Percentiles rank a stretch among this genome's conserved stretches.
Conservation (phyloP, 2,113 vertebrate genomes). For the Corythoichthys intestinalis region DNA sequence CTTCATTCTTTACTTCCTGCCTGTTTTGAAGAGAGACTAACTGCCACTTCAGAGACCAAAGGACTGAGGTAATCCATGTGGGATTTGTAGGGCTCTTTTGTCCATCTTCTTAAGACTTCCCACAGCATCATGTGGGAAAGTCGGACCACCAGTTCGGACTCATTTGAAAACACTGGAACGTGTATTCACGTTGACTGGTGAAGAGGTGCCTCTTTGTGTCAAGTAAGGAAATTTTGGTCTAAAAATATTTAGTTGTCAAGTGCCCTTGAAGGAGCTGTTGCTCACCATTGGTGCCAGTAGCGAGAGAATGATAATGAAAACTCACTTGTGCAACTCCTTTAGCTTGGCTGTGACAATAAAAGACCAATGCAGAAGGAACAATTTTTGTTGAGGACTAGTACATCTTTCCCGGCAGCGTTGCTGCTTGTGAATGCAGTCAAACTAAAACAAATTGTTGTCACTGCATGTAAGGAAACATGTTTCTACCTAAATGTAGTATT, state of each 20-base stretch:
- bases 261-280: conserved; percentile 58
- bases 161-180: conserved; percentile 49
- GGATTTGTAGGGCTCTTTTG: conserved; percentile 54
- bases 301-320: conserved; percentile 63
- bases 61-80: conserved; percentile 66
- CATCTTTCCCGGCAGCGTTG: conserved; percentile 53
- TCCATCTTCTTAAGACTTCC: conserved; percentile 60
- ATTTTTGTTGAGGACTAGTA: conserved; percentile 58
- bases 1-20: conserved; percentile 27
- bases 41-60: conserved; percentile 66
- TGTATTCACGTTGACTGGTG: conserved; percentile 65
- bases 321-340: conserved; percentile 56
- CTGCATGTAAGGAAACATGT: conserved; percentile 19
- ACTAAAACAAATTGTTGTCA: conserved; percentile 40
- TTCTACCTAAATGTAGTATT: conserved; percentile 20
- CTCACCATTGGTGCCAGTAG: conserved; percentile 58
- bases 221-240: conserved; percentile 60
- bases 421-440: conserved; percentile 36
- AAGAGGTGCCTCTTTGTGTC: conserved; percentile 65
- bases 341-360: conserved; percentile 48
- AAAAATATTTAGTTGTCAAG: conserved; percentile 69
- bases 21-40: conserved; percentile 51
- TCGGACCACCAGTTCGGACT: conserved; percentile 52
- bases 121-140: conserved; percentile 70
- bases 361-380: conserved; percentile 58